Evolutionary conservation across 2,113 vertebrate genomes (phyloP).

Genomic region (Tenrec ecaudatus): DNA sequence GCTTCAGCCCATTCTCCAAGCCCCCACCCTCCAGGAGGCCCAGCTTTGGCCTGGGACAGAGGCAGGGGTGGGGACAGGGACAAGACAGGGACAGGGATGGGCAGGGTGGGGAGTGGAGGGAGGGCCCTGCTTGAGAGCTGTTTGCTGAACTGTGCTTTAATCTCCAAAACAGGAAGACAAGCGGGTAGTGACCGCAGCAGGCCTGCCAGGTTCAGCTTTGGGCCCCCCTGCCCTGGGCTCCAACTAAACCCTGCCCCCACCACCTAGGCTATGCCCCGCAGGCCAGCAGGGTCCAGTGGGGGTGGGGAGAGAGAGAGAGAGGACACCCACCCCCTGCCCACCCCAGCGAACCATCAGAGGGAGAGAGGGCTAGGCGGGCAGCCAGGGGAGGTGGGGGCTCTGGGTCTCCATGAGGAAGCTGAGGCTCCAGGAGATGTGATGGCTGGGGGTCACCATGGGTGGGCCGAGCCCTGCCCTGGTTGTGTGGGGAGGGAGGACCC

Average conservation of each 20-base stretch:
- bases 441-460: background rate
- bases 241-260: too few species aligned
- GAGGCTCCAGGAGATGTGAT: conserved; percentile 37
- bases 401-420: conserved; percentile 56
- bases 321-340: background rate
- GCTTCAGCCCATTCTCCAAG: background rate
- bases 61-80: too few species aligned
- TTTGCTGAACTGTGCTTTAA: conserved; percentile 73
- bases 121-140: conserved; percentile 38
- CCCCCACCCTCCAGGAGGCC: conserved; percentile 34
- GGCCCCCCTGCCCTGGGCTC: too few species aligned
- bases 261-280: too few species aligned
- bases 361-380: background rate
- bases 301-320: too few species aligned
- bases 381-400: background rate
- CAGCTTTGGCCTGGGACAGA: background rate
- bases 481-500: background rate
- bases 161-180: conserved; percentile 81
- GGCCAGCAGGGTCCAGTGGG: too few species aligned
- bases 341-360: background rate
- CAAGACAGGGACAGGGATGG: background rate
- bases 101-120: background rate
- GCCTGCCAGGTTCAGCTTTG: too few species aligned
- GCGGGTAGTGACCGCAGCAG: too few species aligned
- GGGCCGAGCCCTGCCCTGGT: too few species aligned